These are phyloP conservation scores for Marmota flaviventris DNA, from an alignment of 2,113 vertebrate species.

Conservation along the genomic window DNA sequence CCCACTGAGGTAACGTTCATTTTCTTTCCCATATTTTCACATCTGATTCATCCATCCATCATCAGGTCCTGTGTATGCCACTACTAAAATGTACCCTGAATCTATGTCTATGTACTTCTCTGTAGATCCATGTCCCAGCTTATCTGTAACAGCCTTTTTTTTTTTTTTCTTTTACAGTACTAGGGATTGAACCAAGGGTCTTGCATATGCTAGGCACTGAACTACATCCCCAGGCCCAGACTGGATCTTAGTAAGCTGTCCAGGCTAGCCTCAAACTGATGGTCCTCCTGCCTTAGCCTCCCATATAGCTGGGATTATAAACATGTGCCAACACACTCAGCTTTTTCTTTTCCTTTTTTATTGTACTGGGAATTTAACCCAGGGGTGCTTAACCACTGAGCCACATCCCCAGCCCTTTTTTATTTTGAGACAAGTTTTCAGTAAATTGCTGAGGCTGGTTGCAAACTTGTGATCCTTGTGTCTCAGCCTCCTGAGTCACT, in stretches of 20 bases:
- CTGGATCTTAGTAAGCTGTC: not conserved
- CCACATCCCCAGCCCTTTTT: too few species aligned
- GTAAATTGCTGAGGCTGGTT: too few species aligned
- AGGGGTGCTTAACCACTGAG: too few species aligned
- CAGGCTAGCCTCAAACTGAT: not conserved
- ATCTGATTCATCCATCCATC: not conserved
- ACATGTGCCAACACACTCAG: not conserved
- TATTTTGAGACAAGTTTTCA: too few species aligned
- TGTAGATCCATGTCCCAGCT: not conserved
- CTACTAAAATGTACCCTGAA: not conserved
- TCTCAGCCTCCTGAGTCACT: too few species aligned
- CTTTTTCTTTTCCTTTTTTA: too few species aligned
- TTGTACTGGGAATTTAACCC: too few species aligned
- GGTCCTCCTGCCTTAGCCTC: not conserved
- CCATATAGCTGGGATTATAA: not conserved
- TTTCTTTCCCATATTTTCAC: not conserved
- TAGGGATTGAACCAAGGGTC: too few species aligned
- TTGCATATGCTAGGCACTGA: too few species aligned
- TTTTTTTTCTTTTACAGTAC: not conserved
- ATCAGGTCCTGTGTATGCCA: not conserved
- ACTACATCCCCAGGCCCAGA: too few species aligned
- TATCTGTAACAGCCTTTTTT: not conserved
- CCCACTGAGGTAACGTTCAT: not conserved
- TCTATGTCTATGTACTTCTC: slow-evolving; percentile 5
- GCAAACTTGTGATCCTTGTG: too few species aligned